A percentile compares a stretch with the other conserved stretches of the same genome.
Conservation (phyloP, 2,888 invertebrate species). For the Salpingus planirostris region DNA sequence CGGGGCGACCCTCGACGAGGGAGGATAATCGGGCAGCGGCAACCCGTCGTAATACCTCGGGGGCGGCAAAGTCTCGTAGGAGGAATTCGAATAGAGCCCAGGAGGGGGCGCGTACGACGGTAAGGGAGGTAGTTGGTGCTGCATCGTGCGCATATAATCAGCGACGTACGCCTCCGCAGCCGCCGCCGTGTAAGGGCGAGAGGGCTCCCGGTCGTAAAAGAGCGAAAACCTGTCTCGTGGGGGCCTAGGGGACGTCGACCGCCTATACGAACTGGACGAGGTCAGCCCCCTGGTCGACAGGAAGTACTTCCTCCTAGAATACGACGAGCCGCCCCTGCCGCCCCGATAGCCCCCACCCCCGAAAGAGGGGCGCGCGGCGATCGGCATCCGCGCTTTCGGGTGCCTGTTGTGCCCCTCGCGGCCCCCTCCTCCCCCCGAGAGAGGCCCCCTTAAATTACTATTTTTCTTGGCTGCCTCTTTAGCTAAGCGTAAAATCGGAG, state of each 20-base stretch:
- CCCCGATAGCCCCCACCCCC: slow-evolving; percentile 47
- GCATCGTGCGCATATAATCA: slow-evolving; percentile 84
- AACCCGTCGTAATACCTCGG: slow-evolving; percentile 76
- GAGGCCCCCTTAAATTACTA: slow-evolving; percentile 37
- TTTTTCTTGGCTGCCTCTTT: slow-evolving; percentile 71
- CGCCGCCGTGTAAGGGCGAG: slow-evolving; percentile 45
- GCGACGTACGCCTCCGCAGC: slow-evolving; percentile 81
- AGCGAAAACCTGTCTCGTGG: slow-evolving; percentile 45
- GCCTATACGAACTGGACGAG: slow-evolving; percentile 41
- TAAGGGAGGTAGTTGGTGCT: slow-evolving; percentile 75
- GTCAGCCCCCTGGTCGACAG: slow-evolving; percentile 5
- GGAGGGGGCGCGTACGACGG: slow-evolving; percentile 73
- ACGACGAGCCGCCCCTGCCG: slow-evolving; percentile 44
- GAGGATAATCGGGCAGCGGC: slow-evolving; percentile 62
- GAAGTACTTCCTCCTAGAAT: slow-evolving; percentile 55
- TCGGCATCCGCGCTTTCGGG: slow-evolving; percentile 40
- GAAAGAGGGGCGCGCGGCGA: slow-evolving; percentile 44
- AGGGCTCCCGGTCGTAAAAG: slow-evolving; percentile 53
- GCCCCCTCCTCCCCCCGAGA: slow-evolving; percentile 38
- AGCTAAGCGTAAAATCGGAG: slow-evolving; percentile 74
- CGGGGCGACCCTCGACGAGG: slow-evolving; percentile 45
- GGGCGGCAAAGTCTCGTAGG: slow-evolving; percentile 57
- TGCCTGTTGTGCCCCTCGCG: slow-evolving; percentile 41
- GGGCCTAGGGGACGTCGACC: slow-evolving; percentile 51
- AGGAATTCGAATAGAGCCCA: slow-evolving; percentile 39